Evolutionary conservation across 2,797 vertebrate species (phyloP).

Genomic region (Lepilemur septentrionalis): DNA sequence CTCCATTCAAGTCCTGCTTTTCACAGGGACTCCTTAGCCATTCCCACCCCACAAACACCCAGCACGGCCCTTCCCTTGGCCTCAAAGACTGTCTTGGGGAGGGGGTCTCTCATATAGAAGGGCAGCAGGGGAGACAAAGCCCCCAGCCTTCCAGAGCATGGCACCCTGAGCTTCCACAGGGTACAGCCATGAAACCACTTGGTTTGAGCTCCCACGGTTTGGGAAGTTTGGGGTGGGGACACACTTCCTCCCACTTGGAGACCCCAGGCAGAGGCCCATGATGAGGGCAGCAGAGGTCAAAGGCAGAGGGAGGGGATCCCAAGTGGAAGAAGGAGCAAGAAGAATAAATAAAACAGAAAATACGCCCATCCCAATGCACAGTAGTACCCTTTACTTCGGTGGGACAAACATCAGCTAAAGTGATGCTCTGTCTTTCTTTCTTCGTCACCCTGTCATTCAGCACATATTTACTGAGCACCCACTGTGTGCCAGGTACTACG

Average conservation of each 20-base stretch:
- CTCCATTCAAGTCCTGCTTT: not conserved
- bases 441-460: too few relatives aligned
- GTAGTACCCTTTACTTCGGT: not conserved
- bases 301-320: not conserved
- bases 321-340: not conserved
- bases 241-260: too few relatives aligned
- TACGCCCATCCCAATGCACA: fast-evolving
- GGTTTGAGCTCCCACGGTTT: not conserved
- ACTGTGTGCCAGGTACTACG: too few relatives aligned
- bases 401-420: not conserved
- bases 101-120: not conserved
- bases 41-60: not conserved
- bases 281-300: not conserved
- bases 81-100: not conserved
- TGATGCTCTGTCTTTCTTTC: not conserved
- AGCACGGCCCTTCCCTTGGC: not conserved
- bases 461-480: too few relatives aligned
- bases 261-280: not conserved
- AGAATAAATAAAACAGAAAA: not conserved
- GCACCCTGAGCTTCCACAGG: not conserved
- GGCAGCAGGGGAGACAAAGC: not conserved
- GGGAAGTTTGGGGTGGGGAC: not conserved
- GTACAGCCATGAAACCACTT: not conserved
- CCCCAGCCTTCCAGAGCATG: not conserved
- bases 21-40: not conserved